Base-by-base conservation (phyloP, 1,140 invertebrate species). In the Drosophila parabipectinata region DNA sequence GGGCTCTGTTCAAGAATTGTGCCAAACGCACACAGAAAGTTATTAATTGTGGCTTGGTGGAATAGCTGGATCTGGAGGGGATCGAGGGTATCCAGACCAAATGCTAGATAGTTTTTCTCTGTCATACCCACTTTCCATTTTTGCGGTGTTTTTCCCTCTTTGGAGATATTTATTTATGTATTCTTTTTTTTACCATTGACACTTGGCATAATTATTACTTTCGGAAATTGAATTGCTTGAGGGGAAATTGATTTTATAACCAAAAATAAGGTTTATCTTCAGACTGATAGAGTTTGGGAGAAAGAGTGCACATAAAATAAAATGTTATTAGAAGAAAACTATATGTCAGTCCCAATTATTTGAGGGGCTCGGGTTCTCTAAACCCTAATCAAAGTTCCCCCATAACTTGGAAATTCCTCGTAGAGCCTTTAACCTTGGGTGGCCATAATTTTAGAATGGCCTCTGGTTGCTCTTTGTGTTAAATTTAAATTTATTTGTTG, bases 401-500 rank as follows among this genome's bases (percentile, higher is more conserved):
- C 14, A 44, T 53, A 44, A 64, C 28, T 67, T 44, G 39, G 34
- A 21, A 39, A 44, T 64, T 53, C 30, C 9, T n/a, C 3, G 41
- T 10, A 18, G 39, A 30, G 50, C 18, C 51, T 48, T 50, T 69
- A 30, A 24, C 63, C 51, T 51, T 10, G 26, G 14, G 7, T 14
- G 44, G 52, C 53, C 44, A 69, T 69, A 57, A 69, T 57, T 69
- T 50, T 32, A 21, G 41, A 30, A 55, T 47, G 60, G 41, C 55
- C 60, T 41, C 55, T 54, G 44, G 63, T 53, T 21, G 41, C 14
- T 18, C 67, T 41, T 77, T 78, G 83, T 83, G 79, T 79, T 83
- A 88, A 88, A 88, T 88, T 88, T 77, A 90, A 90, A 90, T 90
- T 90, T 90, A 90, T 90, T 90, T 90, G 88, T 87, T 83, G 87